Percentiles rank a stretch among this genome's conserved stretches.
Conservation (phyloP, 2,888 invertebrate species). For the Chrysodeixis includens region DNA sequence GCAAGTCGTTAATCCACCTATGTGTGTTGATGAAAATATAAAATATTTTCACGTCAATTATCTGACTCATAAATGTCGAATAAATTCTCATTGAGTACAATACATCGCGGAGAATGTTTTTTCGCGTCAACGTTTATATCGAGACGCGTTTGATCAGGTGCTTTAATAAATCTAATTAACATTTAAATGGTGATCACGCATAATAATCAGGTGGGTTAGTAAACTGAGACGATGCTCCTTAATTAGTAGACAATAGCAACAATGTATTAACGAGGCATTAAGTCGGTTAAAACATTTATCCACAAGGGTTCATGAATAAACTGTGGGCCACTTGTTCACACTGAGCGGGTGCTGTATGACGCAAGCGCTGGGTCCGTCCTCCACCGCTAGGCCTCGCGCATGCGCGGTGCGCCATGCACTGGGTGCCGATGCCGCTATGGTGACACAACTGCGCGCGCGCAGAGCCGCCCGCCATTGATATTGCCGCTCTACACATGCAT, state of each 20-base stretch:
- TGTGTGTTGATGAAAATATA: conserved; percentile 51
- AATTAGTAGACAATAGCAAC: conserved; percentile 84
- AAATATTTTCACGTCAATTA: conserved; percentile 59
- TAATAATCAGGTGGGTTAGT: conserved; percentile 86
- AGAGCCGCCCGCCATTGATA: conserved; percentile 32
- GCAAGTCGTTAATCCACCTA: conserved; percentile 36
- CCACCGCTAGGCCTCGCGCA: conserved; percentile 13
- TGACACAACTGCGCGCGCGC: conserved; percentile 41
- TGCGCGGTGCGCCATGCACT: conserved; percentile 28
- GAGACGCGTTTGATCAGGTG: conserved; percentile 82
- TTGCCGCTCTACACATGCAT: conserved; percentile 26
- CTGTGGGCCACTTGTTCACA: conserved; percentile 77
- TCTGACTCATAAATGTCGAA: conserved; percentile 62
- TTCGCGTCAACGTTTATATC: conserved; percentile 65
- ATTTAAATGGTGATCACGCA: conserved; percentile 88
- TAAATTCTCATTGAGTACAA: conserved; percentile 60
- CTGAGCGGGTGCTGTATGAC: conserved; percentile 66
- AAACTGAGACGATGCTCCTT: conserved; percentile 80
- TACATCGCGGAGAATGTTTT: conserved; percentile 62
- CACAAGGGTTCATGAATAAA: conserved; percentile 64
- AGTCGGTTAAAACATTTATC: conserved; percentile 73
- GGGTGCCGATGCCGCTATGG: conserved; percentile 31
- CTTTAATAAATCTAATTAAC: conserved; percentile 85
- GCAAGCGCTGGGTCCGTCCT: conserved; percentile 55
- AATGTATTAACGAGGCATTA: conserved; percentile 77